Evolutionary conservation across 2,888 invertebrate species (phyloP).

Genomic region (Drosophila meridiana): DNA sequence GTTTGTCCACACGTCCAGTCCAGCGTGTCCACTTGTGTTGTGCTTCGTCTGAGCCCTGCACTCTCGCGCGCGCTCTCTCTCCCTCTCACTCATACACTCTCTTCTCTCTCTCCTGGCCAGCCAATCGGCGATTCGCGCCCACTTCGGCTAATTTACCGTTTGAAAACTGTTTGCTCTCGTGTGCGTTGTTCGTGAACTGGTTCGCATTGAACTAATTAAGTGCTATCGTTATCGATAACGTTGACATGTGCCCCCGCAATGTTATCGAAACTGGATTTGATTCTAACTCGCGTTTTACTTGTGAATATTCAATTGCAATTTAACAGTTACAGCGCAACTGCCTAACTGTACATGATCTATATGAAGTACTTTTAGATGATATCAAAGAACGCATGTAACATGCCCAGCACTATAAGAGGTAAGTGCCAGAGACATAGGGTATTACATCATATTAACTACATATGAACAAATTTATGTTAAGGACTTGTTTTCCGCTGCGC

Average conservation of each 20-base stretch:
- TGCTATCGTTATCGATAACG: conserved; percentile 35
- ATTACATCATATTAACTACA: background rate
- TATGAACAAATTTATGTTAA: conserved; percentile 2
- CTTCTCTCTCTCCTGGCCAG: background rate
- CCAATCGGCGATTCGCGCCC: conserved; percentile 33
- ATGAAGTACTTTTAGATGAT: conserved; percentile 52
- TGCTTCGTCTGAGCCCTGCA: background rate
- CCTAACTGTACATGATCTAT: background rate
- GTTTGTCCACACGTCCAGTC: conserved; percentile 85
- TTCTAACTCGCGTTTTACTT: background rate
- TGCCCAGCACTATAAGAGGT: conserved; percentile 85
- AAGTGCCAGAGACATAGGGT: conserved; percentile 50
- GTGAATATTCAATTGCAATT: background rate
- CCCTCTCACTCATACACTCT: background rate
- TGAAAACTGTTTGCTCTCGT: conserved; percentile 57
- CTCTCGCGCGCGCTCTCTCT: background rate
- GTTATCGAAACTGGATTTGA: conserved; percentile 14
- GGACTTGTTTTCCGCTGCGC: conserved; percentile 7
- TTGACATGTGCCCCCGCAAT: conserved; percentile 38
- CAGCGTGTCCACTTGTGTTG: conserved; percentile 65
- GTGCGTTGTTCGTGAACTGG: conserved; percentile 18
- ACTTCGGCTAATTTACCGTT: conserved; percentile 61
- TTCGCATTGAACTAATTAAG: conserved; percentile 45
- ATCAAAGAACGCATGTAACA: conserved; percentile 70
- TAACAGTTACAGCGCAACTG: background rate